These are phyloP conservation scores for Leuctra nigra DNA, from an alignment of 2,888 invertebrate species.

Conservation along the genomic window DNA sequence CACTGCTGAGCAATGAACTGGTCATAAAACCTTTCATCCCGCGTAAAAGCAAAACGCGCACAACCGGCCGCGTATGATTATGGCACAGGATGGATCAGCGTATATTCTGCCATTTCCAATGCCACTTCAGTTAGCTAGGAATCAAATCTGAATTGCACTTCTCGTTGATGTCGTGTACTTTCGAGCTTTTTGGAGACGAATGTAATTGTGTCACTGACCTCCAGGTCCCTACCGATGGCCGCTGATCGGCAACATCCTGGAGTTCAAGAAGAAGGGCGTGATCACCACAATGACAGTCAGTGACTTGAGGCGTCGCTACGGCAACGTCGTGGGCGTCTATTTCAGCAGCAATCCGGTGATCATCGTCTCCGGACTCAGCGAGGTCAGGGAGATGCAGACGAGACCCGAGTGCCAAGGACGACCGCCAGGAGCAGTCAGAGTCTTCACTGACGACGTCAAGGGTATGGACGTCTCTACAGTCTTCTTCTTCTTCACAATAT, in stretches of 20 bases:
- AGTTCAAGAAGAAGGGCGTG: conserved; percentile 2
- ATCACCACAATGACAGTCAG: not conserved
- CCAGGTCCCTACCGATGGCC: conserved; percentile 19
- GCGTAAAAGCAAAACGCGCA: too few relatives aligned
- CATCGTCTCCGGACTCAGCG: conserved; percentile 17
- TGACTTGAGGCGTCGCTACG: conserved; percentile 11
- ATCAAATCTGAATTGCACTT: too few relatives aligned
- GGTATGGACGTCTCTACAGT: too few relatives aligned
- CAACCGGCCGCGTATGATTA: too few relatives aligned
- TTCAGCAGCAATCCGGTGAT: conserved; percentile 6
- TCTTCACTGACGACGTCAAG: conserved; percentile 8
- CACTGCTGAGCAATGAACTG: too few relatives aligned
- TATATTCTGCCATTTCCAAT: too few relatives aligned
- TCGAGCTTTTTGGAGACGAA: not conserved
- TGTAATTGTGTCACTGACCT: not conserved
- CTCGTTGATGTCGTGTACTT: too few relatives aligned
- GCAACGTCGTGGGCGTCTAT: conserved; percentile 18
- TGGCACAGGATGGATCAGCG: too few relatives aligned
- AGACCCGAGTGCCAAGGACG: conserved; percentile 19
- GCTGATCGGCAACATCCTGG: conserved; percentile 13
- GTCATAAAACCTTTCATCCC: too few relatives aligned
- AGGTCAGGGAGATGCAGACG: conserved; percentile 17
- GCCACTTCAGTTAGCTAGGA: too few relatives aligned
- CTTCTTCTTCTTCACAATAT: too few relatives aligned
- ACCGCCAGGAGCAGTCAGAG: conserved; percentile 13